Conservation (phyloP, 2,888 invertebrate genomes). For the Apomyelois bistriatella region DNA sequence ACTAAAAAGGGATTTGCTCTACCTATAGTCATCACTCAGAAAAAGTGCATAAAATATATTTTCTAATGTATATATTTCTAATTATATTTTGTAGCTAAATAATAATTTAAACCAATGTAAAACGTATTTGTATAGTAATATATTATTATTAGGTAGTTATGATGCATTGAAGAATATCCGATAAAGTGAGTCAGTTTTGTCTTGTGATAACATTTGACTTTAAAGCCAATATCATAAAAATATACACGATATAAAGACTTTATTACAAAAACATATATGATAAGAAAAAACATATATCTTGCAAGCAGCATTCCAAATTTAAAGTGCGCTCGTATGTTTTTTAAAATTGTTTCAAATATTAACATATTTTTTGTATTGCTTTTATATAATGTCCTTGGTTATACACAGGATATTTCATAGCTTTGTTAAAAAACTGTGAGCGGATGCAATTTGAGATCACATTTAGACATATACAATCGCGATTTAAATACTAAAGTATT, state of each 20-base stretch:
- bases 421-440: too few species aligned
- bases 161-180: constrained; percentile 2
- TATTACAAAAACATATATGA: neutral
- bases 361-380: too few species aligned
- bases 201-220: constrained; percentile 13
- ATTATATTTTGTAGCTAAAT: neutral
- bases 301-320: neutral
- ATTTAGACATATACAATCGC: too few species aligned
- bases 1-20: too few species aligned
- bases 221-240: constrained; percentile 9
- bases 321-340: neutral
- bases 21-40: too few species aligned
- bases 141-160: neutral
- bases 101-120: neutral
- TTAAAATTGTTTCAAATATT: neutral
- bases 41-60: too few species aligned
- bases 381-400: too few species aligned
- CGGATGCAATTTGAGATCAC: too few species aligned
- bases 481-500: too few species aligned
- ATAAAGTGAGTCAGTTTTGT: constrained; percentile 9
- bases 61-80: too few species aligned
- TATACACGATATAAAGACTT: constrained; percentile 10
- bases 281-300: neutral
- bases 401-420: too few species aligned
- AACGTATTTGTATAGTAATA: neutral